phyloP scores from a whole-genome alignment of 2,113 vertebrate species.

The Picathartes gymnocephalus region DNA sequence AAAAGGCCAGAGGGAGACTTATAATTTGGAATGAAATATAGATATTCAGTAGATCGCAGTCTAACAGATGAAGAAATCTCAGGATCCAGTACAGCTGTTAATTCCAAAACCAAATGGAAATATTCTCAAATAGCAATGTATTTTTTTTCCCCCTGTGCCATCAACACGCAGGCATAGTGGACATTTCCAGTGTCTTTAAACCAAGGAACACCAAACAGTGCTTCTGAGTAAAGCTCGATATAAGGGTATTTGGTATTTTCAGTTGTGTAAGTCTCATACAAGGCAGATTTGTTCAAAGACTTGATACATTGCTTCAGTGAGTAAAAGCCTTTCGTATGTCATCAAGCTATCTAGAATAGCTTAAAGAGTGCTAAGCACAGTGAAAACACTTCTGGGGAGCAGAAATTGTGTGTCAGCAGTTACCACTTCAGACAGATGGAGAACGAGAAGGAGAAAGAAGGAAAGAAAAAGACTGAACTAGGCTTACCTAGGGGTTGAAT shows the following conservation, averaged over 20 bases:
- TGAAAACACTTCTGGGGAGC: neutral
- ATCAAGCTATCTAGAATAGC: neutral
- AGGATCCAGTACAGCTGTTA: neutral
- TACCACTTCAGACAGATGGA: neutral
- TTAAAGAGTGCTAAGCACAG: neutral
- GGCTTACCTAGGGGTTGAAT: neutral
- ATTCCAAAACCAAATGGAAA: neutral
- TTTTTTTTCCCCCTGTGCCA: neutral
- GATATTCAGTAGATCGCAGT: neutral
- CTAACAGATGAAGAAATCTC: neutral
- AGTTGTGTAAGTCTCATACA: neutral
- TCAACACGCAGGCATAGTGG: neutral
- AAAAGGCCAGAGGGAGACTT: neutral
- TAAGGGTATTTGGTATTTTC: neutral
- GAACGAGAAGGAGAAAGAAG: neutral
- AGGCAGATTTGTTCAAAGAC: neutral
- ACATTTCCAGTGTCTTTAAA: neutral
- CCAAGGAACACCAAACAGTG: neutral
- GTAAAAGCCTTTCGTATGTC: neutral
- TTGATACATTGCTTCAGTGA: neutral
- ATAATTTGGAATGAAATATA: neutral
- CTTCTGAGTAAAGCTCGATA: neutral
- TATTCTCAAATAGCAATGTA: neutral
- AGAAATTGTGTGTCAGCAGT: neutral
- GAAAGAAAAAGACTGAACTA: neutral